Conservation (phyloP, 2,888 invertebrate species). For the Salticus scenicus region DNA sequence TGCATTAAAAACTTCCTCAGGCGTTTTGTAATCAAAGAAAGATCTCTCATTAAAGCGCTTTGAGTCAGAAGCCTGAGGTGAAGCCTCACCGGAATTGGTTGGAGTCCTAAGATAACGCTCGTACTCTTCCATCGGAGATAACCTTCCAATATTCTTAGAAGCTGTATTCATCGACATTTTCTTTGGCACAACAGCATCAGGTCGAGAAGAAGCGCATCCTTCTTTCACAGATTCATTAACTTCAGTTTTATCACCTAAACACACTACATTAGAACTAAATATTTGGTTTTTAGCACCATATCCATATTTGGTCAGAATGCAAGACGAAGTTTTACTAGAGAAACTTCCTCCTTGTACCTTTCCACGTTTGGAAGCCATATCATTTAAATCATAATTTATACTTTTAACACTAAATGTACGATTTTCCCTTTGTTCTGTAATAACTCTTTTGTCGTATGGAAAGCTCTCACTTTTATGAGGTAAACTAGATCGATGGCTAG, state of each 20-base stretch:
- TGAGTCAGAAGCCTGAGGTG: conserved; percentile 29
- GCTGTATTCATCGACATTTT: background rate
- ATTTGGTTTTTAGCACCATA: conserved; percentile 32
- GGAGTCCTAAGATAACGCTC: conserved; percentile 36
- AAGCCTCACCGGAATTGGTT: conserved; percentile 46
- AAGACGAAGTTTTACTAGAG: conserved; percentile 10
- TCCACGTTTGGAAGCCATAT: background rate
- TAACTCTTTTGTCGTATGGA: conserved; percentile 23
- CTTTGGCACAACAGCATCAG: conserved; percentile 1
- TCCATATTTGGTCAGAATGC: conserved; percentile 32
- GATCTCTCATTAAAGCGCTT: conserved; percentile 40
- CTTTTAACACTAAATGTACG: conserved; percentile 14
- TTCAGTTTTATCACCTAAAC: conserved; percentile 1
- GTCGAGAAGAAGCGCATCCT: background rate
- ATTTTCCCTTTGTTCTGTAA: conserved; percentile 20
- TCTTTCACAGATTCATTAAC: background rate
- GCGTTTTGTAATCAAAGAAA: conserved; percentile 38
- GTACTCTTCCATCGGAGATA: conserved; percentile 28
- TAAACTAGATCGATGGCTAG: background rate
- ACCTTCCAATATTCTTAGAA: conserved; percentile 12
- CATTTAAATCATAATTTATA: background rate
- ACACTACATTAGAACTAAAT: conserved; percentile 27
- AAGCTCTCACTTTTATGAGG: conserved; percentile 41
- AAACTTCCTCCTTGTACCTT: background rate
- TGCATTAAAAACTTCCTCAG: conserved; percentile 14